These are phyloP conservation scores for Danio jaintianensis DNA, from an alignment of 2,797 vertebrate genomes.

Conservation along the genomic window DNA sequence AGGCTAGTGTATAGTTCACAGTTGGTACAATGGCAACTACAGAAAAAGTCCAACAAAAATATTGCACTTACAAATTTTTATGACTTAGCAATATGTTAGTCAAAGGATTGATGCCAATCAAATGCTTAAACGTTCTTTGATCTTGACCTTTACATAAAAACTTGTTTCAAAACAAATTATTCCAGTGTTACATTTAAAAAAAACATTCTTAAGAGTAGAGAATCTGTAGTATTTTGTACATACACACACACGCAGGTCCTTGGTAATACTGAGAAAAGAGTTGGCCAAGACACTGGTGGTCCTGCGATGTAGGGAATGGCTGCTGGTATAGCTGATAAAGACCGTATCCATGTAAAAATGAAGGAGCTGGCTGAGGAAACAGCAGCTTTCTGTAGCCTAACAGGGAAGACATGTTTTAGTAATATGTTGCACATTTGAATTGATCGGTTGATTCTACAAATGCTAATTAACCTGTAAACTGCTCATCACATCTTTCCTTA, in stretches of 20 bases:
- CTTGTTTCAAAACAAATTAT: too few relatives aligned
- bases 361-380: slow-evolving; percentile 78
- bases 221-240: slow-evolving; percentile 55
- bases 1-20: neutral
- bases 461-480: slow-evolving; percentile 70
- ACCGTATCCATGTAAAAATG: slow-evolving; percentile 82
- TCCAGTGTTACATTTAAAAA: neutral
- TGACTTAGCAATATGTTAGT: slow-evolving; percentile 7
- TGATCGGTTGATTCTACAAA: neutral
- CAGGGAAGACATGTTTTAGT: neutral
- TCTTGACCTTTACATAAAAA: slow-evolving; percentile 7
- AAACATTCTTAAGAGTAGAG: neutral
- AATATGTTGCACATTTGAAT: neutral
- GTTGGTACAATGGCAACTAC: neutral
- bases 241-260: slow-evolving; percentile 78
- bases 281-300: slow-evolving; percentile 80
- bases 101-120: neutral
- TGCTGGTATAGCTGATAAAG: slow-evolving; percentile 71
- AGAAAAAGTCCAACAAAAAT: slow-evolving; percentile 1
- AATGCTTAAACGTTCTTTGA: neutral
- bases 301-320: slow-evolving; percentile 69
- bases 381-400: slow-evolving; percentile 79
- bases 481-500: slow-evolving; percentile 69
- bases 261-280: slow-evolving; percentile 78
- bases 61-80: neutral